Evolutionary conservation across 2,888 invertebrate species (phyloP).

Genomic region (Heteropelma amictum): DNA sequence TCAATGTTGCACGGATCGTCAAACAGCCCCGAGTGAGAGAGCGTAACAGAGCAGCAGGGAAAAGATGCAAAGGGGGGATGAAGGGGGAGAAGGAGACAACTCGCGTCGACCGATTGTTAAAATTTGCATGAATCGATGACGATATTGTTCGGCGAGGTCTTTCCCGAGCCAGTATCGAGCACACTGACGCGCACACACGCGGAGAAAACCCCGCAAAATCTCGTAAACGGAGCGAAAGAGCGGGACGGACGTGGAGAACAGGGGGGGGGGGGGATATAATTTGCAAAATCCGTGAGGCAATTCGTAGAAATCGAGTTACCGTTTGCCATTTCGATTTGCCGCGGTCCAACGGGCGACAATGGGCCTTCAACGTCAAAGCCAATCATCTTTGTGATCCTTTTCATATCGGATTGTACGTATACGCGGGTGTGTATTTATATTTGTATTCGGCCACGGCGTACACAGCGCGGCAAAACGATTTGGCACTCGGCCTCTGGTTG

Average conservation of each 20-base stretch:
- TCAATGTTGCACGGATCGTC: conserved; percentile 65
- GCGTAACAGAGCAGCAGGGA: conserved; percentile 25
- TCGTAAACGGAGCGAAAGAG: conserved; percentile 22
- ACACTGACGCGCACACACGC: conserved; percentile 58
- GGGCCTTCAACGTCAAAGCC: conserved; percentile 63
- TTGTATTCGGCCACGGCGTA: no score
- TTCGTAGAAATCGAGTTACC: conserved; percentile 74
- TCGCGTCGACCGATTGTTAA: conserved; percentile 69
- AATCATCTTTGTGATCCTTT: conserved; percentile 73
- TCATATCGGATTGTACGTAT: no score
- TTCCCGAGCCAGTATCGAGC: no score
- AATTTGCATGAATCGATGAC: conserved; percentile 77
- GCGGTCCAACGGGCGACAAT: conserved; percentile 75
- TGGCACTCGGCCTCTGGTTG: conserved; percentile 35
- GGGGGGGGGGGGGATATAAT: conserved; percentile 71
- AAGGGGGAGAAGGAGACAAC: conserved; percentile 23
- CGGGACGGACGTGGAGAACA: conserved; percentile 17
- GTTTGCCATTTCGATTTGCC: conserved; percentile 76
- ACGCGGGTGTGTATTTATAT: no score
- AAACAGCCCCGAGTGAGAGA: conserved; percentile 59
- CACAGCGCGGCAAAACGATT: conserved; percentile 56
- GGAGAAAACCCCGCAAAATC: neutral
- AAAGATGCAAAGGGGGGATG: conserved; percentile 41
- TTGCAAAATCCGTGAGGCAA: conserved; percentile 73
- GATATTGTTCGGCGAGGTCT: conserved; percentile 73